Conservation (phyloP, 1,140 invertebrate genomes). For the Sitodiplosis mosellana region DNA sequence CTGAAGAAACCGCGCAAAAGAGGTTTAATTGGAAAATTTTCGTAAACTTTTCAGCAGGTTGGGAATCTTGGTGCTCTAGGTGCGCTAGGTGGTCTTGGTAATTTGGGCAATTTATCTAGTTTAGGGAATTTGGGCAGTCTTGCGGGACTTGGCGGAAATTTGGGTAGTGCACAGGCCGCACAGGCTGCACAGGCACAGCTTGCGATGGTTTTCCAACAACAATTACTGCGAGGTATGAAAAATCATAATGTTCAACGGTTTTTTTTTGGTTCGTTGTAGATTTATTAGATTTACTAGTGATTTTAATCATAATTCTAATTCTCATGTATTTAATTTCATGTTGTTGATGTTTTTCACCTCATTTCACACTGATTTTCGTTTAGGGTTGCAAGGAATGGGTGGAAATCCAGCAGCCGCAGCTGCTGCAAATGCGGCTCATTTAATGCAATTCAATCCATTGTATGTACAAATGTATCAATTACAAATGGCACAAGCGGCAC, state of each 20-base stretch:
- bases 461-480: conserved; percentile 66
- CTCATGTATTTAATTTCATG: neutral
- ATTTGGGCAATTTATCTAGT: no score
- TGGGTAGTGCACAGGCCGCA: conserved; percentile 23
- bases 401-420: conserved; percentile 33
- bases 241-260: no score
- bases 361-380: no score
- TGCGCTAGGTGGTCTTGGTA: conserved; percentile 2
- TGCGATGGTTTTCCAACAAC: conserved; percentile 63
- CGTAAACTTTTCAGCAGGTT: neutral
- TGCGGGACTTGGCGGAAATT: conserved; percentile 16
- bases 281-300: neutral
- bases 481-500: conserved; percentile 56
- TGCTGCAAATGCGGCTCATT: conserved; percentile 48
- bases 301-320: neutral
- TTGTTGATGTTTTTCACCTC: neutral
- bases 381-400: conserved; percentile 13
- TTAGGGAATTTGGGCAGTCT: conserved; percentile 5
- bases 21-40: neutral
- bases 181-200: conserved; percentile 43
- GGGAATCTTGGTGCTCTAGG: no score
- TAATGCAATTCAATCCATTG: conserved; percentile 68
- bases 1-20: no score
- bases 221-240: conserved; percentile 45
- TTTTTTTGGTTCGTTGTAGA: neutral